Conservation (phyloP, 2,888 invertebrate genomes). For the Exephanes ischioxanthus region DNA sequence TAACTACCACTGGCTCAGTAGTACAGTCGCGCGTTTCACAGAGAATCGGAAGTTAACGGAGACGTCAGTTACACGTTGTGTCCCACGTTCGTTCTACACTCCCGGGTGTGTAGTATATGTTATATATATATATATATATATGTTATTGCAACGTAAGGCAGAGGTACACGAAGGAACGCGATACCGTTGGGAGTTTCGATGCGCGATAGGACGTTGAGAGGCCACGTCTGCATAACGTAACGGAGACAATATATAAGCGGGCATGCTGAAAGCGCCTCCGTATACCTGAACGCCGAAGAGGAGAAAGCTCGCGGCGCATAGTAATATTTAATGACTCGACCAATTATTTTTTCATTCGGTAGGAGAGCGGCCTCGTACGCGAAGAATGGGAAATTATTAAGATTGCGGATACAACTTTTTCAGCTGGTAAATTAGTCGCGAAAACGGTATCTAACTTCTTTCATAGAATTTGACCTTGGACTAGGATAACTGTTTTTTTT, state of each 20-base stretch:
- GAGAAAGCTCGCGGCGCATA: conserved; percentile 54
- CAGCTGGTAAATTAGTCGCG: not conserved
- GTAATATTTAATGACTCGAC: conserved; percentile 51
- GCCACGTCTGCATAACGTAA: conserved; percentile 39
- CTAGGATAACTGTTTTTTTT: too few relatives aligned
- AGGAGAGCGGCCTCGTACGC: conserved; percentile 9
- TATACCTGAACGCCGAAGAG: conserved; percentile 30
- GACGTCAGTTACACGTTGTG: conserved; percentile 23
- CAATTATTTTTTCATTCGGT: conserved; percentile 39
- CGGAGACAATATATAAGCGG: conserved; percentile 35
- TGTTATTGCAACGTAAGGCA: conserved; percentile 33
- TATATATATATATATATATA: not conserved
- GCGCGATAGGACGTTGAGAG: conserved; percentile 25
- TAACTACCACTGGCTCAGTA: not conserved
- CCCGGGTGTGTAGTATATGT: not conserved
- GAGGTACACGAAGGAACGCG: conserved; percentile 44
- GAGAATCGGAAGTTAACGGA: conserved; percentile 48
- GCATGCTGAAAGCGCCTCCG: conserved; percentile 14
- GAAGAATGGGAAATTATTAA: conserved; percentile 32
- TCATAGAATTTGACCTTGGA: not conserved
- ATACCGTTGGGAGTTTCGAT: conserved; percentile 56
- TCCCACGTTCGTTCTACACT: conserved; percentile 3
- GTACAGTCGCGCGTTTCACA: not conserved
- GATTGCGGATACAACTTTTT: not conserved
- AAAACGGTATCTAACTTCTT: too few relatives aligned